Conservation (phyloP, 2,797 vertebrate genomes). For the Monodelphis domestica region DNA sequence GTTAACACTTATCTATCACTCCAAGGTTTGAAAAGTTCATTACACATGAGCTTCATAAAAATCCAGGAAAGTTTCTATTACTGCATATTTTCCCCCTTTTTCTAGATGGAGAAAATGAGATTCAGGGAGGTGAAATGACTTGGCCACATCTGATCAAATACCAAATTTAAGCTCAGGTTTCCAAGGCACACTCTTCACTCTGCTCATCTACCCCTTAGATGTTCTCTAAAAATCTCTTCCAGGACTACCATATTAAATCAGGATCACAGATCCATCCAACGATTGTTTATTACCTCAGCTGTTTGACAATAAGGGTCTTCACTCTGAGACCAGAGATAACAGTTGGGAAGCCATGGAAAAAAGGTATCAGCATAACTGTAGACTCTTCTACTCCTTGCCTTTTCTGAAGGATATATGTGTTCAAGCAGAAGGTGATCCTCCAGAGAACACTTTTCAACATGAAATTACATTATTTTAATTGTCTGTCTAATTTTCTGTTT, state of each 20-base stretch:
- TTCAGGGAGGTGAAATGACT: neutral
- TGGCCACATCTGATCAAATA: neutral
- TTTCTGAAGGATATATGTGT: neutral
- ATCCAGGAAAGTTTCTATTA: neutral
- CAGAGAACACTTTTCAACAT: neutral
- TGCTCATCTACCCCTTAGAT: neutral
- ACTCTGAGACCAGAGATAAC: neutral
- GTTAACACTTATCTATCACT: neutral
- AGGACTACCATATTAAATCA: neutral
- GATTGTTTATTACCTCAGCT: neutral
- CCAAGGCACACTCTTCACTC: neutral
- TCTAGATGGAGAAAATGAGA: neutral
- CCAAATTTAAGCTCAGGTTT: neutral
- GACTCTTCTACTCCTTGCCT: neutral
- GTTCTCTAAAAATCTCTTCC: neutral
- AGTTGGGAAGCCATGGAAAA: neutral
- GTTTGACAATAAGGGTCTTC: neutral
- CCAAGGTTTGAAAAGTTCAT: neutral
- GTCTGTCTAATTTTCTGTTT: neutral
- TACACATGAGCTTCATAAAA: neutral
- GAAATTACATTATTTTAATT: neutral
- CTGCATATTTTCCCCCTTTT: neutral
- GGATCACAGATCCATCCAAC: neutral
- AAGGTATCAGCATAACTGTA: neutral
- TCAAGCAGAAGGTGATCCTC: neutral